Evolutionary conservation across 2,888 invertebrate species (phyloP).

Genomic region (Zelleria hepariella): DNA sequence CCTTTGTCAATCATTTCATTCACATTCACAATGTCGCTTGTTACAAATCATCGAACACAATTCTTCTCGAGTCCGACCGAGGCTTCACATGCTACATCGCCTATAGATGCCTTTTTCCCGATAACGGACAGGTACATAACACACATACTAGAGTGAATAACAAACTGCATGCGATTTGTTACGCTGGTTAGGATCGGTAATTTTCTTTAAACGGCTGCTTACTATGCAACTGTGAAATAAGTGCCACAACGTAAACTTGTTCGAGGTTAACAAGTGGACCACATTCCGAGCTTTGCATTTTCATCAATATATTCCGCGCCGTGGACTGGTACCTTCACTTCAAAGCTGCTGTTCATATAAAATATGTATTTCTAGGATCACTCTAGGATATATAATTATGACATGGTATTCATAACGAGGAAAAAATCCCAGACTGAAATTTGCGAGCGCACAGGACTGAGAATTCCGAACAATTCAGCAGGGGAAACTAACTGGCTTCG

Average conservation of each 20-base stretch:
- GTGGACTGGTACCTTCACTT: neutral
- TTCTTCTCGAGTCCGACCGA: neutral
- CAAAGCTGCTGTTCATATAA: neutral
- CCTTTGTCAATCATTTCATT: neutral
- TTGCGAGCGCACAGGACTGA: neutral
- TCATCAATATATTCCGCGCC: neutral
- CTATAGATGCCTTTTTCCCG: neutral
- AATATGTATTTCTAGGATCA: neutral
- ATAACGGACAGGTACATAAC: neutral
- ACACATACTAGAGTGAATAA: neutral
- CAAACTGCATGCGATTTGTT: slow-evolving; percentile 9
- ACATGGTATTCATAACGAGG: neutral
- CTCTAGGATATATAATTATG: no score
- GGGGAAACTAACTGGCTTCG: slow-evolving; percentile 2
- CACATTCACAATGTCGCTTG: neutral
- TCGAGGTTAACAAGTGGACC: slow-evolving; percentile 4
- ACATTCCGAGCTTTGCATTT: slow-evolving; percentile 5
- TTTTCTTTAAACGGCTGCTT: slow-evolving; percentile 10
- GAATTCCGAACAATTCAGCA: neutral
- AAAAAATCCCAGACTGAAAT: neutral
- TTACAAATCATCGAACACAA: neutral
- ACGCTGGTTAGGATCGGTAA: slow-evolving; percentile 6
- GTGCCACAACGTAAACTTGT: slow-evolving; percentile 7
- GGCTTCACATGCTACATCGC: neutral
- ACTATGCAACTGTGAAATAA: slow-evolving; percentile 9